Base-by-base conservation (phyloP, 2,888 invertebrate species). In the Dolichomitus sp. region DNA sequence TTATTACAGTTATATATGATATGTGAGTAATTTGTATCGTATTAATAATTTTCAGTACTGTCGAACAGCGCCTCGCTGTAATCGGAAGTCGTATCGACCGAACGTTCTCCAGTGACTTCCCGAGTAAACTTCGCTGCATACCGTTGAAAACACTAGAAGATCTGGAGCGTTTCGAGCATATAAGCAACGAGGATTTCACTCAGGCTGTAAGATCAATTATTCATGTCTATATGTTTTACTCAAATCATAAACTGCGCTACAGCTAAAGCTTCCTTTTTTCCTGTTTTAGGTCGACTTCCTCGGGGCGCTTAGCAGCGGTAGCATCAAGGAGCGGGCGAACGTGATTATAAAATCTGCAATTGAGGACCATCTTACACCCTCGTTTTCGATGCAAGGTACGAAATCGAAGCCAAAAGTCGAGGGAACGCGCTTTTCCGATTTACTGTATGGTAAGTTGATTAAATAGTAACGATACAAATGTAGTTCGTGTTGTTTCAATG, bases 221-320 rank as follows among this genome's bases (percentile, higher is more conserved):
- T 45, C 45, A 12, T 45, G 45, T 14, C 7, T n/a, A 45, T 12
- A n/a, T n/a, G n/a, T n/a, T n/a, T n/a, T n/a, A n/a, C n/a, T n/a
- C n/a, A n/a, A n/a, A n/a, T n/a, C n/a, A n/a, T n/a, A n/a, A n/a
- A n/a, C 48, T 12, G 12, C 17, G 17, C 4, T 19, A 30, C 30
- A 12, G 0, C 27, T 14, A 0, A 4, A 68, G 30, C 2, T 37
- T 52, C n/a, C 4, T 40, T 19, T 14, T 54, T 68, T 68, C 12
- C 12, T 68, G 17, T 6, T 30, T 33, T 52, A 68, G 68, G 68
- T 68, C 14, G 14, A 14, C 30, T 68, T 30, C 19, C 68, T 68
- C 2, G 68, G 68, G 1, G 12, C 27, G 4, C 14, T 68, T 11
- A 68, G 50, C 37, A 37, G 50, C 27, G 68, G 68, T 0, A 17